Evolutionary conservation across 2,797 vertebrate genomes (phyloP).

Genomic region (Pseudomugil tenellus): DNA sequence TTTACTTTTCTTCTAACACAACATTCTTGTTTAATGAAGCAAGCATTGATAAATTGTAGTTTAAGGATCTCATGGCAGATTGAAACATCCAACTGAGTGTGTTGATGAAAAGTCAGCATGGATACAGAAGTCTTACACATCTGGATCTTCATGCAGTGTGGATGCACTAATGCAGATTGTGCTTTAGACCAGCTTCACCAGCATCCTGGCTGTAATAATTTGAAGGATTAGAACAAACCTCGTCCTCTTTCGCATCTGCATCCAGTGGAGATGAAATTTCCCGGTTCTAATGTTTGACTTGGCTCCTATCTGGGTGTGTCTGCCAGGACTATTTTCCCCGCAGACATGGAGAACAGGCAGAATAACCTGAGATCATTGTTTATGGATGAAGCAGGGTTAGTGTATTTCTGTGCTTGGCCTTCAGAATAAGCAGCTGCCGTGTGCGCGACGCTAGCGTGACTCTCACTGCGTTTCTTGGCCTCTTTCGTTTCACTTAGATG

Average conservation of each 20-base stretch:
- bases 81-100: slow-evolving; percentile 27
- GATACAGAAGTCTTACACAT: slow-evolving; percentile 42
- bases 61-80: slow-evolving; percentile 4
- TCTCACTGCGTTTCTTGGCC: slow-evolving; percentile 46
- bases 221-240: slow-evolving; percentile 42
- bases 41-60: neutral
- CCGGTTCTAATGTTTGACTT: slow-evolving; percentile 70
- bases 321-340: slow-evolving; percentile 46
- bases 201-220: slow-evolving; percentile 51
- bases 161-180: slow-evolving; percentile 12
- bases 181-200: slow-evolving; percentile 19
- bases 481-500: slow-evolving; percentile 46
- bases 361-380: slow-evolving; percentile 54
- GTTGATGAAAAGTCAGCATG: slow-evolving; percentile 30
- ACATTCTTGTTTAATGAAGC: slow-evolving; percentile 1
- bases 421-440: slow-evolving; percentile 46
- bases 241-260: slow-evolving; percentile 56
- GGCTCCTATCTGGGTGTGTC: slow-evolving; percentile 57
- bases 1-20: slow-evolving; percentile 4
- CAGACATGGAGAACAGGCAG: slow-evolving; percentile 45
- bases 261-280: slow-evolving; percentile 58
- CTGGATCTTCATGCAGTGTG: slow-evolving; percentile 21
- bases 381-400: slow-evolving; percentile 55
- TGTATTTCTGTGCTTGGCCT: slow-evolving; percentile 54
- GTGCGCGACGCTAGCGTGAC: slow-evolving; percentile 52